phyloP scores from a whole-genome alignment of 2,797 vertebrate genomes.

The Pantherophis vulpinus region DNA sequence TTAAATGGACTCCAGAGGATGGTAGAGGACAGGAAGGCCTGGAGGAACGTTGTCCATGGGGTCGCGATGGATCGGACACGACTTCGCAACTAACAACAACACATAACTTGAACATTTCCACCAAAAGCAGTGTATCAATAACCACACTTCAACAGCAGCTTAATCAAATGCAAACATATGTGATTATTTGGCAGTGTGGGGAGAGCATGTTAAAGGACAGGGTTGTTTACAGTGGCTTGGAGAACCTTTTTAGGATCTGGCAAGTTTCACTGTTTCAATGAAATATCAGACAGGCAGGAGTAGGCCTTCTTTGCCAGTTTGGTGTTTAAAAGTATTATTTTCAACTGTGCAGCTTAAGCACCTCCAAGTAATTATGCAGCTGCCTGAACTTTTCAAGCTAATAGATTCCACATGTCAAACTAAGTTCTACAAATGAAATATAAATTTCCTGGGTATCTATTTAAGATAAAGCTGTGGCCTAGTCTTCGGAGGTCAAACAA shows the following conservation, averaged over 20 bases:
- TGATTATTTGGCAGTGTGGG: background rate
- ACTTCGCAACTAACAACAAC: background rate
- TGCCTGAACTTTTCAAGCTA: background rate
- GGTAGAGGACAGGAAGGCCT: no score
- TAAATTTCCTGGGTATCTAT: background rate
- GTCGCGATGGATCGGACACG: no score
- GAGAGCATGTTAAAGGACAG: background rate
- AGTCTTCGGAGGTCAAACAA: fast-evolving
- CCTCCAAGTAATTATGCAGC: background rate
- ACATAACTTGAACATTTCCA: background rate
- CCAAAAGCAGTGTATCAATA: background rate
- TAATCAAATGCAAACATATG: background rate
- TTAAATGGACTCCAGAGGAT: no score
- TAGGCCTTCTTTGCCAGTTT: background rate
- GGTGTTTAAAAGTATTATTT: background rate
- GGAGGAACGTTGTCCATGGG: no score
- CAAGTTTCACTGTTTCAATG: background rate
- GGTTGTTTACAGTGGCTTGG: background rate
- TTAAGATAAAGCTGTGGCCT: background rate
- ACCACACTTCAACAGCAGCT: background rate
- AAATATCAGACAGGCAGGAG: background rate
- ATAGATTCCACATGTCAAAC: background rate
- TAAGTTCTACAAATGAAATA: background rate
- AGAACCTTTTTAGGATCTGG: background rate
- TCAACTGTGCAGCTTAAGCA: background rate